These are phyloP conservation scores for Macrobrachium nipponense DNA, from an alignment of 1,140 invertebrate species.

Conservation along the genomic window DNA sequence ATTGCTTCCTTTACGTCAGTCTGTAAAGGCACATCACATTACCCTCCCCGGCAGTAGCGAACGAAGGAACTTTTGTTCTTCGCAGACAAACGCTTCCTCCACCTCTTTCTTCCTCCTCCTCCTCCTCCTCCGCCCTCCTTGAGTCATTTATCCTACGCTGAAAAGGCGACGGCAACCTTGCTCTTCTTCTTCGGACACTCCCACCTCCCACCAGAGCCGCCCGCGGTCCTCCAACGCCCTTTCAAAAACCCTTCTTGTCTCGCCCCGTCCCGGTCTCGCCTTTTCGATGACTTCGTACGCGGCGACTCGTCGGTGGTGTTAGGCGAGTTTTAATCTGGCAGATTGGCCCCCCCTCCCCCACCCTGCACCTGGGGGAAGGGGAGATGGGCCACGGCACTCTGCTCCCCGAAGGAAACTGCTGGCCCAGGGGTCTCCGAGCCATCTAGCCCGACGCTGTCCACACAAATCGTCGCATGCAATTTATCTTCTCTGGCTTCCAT, in stretches of 20 bases:
- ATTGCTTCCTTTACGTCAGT: background rate
- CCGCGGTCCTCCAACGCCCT: no score
- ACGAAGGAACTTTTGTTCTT: background rate
- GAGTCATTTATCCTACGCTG: background rate
- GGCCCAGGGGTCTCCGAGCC: no score
- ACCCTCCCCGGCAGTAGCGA: no score
- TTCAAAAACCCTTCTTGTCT: background rate
- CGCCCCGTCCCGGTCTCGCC: background rate
- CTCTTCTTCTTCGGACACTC: no score
- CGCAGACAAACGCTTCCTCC: background rate
- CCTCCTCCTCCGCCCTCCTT: no score
- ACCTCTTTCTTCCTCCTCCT: background rate
- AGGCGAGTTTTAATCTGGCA: slow-evolving; percentile 31
- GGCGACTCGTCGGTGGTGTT: background rate
- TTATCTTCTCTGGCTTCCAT: slow-evolving; percentile 21
- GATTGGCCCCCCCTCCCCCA: background rate
- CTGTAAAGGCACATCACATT: background rate
- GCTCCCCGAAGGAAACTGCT: no score
- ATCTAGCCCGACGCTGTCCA: slow-evolving; percentile 31
- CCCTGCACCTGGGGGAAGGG: background rate
- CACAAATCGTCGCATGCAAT: slow-evolving; percentile 48
- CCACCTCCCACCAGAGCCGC: no score
- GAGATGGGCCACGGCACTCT: no score
- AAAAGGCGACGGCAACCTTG: no score
- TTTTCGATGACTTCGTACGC: background rate